A percentile compares a stretch with the other conserved stretches of the same genome.
Evolutionary conservation across 2,797 vertebrate species (phyloP).

Genomic region (Diceros bicornis): DNA sequence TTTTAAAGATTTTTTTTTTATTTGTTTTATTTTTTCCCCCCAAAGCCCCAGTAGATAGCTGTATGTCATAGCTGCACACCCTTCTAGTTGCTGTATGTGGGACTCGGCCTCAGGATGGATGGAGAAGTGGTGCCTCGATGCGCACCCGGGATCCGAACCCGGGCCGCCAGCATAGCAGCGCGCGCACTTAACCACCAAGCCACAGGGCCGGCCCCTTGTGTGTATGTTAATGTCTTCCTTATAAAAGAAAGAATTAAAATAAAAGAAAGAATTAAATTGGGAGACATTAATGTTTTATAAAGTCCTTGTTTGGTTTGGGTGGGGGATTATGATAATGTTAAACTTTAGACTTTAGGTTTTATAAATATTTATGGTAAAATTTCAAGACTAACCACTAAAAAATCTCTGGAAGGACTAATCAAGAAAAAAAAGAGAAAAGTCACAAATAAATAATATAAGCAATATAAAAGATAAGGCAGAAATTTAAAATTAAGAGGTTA

Average conservation of each 20-base stretch:
- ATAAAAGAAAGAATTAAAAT: constrained; percentile 54
- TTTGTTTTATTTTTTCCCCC: too few relatives aligned
- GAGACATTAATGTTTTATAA: constrained; percentile 21
- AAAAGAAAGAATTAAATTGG: background rate
- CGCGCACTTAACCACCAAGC: too few relatives aligned
- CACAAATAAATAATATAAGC: constrained; percentile 7
- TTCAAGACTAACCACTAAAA: constrained; percentile 19
- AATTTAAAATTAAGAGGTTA: constrained; percentile 13
- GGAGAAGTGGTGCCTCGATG: too few relatives aligned
- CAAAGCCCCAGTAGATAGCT: too few relatives aligned
- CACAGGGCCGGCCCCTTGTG: too few relatives aligned
- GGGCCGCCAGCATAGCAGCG: too few relatives aligned
- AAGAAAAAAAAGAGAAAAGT: constrained; percentile 42
- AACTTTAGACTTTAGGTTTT: constrained; percentile 39
- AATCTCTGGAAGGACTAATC: background rate
- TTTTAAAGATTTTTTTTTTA: too few relatives aligned
- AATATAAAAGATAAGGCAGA: constrained; percentile 27
- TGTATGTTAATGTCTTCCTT: constrained; percentile 38
- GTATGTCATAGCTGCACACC: too few relatives aligned
- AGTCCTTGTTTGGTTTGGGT: background rate
- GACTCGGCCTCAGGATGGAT: too few relatives aligned
- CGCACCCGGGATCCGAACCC: too few relatives aligned
- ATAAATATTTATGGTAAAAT: constrained; percentile 20
- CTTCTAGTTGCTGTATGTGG: too few relatives aligned
- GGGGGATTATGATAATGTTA: background rate